These are phyloP conservation scores for Cyrtodaria siliqua DNA, from an alignment of 2,888 invertebrate genomes.

Conservation along the genomic window DNA sequence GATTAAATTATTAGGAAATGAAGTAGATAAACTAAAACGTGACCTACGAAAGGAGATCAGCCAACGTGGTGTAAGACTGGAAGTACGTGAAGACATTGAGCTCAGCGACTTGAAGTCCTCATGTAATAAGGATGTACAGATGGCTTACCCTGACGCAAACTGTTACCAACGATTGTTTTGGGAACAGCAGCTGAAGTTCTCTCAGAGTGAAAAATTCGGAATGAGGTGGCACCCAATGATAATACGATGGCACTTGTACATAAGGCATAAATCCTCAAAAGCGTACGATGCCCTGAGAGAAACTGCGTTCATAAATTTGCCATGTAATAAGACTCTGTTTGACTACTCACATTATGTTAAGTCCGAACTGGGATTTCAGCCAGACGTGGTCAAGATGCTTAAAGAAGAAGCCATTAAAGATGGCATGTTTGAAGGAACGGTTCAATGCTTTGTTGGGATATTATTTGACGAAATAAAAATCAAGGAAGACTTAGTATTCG, in stretches of 20 bases:
- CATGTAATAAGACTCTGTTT: no score
- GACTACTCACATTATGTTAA: no score
- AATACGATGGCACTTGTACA: no score
- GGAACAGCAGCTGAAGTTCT: not conserved
- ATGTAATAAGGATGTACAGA: not conserved
- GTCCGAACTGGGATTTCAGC: conserved; percentile 19
- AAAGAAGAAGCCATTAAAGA: no score
- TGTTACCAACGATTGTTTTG: no score
- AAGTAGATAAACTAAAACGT: conserved; percentile 15
- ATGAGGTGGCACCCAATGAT: no score
- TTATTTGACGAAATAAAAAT: no score
- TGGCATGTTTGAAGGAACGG: conserved; percentile 10
- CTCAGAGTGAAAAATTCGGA: not conserved
- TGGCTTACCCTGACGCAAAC: conserved; percentile 16
- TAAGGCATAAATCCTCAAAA: no score
- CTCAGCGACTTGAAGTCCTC: conserved; percentile 21
- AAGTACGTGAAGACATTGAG: conserved; percentile 7
- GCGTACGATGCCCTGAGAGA: no score
- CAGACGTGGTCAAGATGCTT: conserved; percentile 30
- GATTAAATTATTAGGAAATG: conserved; percentile 24
- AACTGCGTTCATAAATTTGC: no score
- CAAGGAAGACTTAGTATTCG: no score
- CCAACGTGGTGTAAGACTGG: conserved; percentile 1
- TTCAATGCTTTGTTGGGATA: conserved; percentile 37
- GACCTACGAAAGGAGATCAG: not conserved